Evolutionary conservation across 2,797 vertebrate species (phyloP).

Genomic region (Sphenopsis melanotis): DNA sequence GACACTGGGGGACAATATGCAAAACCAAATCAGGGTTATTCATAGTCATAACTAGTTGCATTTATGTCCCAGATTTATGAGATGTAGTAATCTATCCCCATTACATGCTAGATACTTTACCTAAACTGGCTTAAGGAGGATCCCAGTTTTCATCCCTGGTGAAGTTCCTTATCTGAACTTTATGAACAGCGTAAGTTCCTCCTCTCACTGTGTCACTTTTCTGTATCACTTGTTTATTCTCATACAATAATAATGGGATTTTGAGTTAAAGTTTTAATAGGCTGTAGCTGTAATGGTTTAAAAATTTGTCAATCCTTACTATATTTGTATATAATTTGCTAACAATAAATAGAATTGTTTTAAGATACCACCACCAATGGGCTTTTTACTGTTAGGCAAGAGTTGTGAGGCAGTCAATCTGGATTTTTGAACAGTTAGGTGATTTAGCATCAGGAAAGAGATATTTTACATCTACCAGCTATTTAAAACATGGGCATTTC

Average conservation of each 20-base stretch:
- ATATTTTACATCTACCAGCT: background rate
- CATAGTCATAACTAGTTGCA: conserved; percentile 28
- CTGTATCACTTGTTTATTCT: background rate
- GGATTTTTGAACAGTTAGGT: background rate
- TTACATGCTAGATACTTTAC: background rate
- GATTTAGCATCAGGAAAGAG: background rate
- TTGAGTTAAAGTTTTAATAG: background rate
- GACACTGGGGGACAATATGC: background rate
- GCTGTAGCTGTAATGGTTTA: background rate
- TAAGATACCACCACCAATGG: background rate
- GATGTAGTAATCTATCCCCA: background rate
- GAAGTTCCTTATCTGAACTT: background rate
- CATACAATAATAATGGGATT: background rate
- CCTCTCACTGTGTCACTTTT: background rate
- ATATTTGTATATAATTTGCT: background rate
- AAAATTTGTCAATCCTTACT: background rate
- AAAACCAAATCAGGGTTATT: conserved; percentile 50
- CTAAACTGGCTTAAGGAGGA: background rate
- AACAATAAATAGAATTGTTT: background rate
- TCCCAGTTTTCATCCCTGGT: conserved; percentile 8
- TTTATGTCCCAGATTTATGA: conserved; percentile 52
- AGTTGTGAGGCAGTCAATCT: background rate
- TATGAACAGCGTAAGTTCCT: background rate
- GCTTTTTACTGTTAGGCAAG: background rate
- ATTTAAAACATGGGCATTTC: background rate